Percentiles rank a stretch among this genome's conserved stretches.
These are phyloP conservation scores for Chiridota heheva DNA, from an alignment of 35 echinoderm and acorn worm genomes.

Conservation along the genomic window DNA sequence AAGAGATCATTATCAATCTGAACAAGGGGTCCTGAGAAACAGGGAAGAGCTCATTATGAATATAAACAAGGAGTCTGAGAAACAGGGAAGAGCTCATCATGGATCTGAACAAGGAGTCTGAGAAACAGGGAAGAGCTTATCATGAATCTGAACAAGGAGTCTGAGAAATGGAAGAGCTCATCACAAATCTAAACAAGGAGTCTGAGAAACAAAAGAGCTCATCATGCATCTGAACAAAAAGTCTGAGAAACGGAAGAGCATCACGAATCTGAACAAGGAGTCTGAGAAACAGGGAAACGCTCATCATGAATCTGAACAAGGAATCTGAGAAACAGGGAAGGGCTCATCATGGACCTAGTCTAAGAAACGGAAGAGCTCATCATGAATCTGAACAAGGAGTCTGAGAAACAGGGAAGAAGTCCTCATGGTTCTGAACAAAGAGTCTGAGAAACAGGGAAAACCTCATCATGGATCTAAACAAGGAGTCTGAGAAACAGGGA, in stretches of 20 bases:
- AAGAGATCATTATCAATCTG: conserved; percentile 94
- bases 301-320: not conserved
- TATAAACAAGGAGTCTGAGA: not conserved
- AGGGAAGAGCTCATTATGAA: not conserved
- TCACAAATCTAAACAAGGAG: conserved; percentile 75
- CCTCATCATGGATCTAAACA: not conserved
- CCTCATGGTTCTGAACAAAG: too few relatives aligned
- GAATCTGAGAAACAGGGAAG: too few relatives aligned
- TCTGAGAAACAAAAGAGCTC: too few relatives aligned
- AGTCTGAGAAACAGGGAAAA: too few relatives aligned
- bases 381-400: conserved; percentile 75
- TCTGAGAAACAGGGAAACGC: not conserved
- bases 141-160: conserved; percentile 84
- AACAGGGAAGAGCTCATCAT: not conserved
- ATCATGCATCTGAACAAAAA: too few relatives aligned
- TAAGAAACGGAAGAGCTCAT: conserved; percentile 76
- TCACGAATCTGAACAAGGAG: not conserved
- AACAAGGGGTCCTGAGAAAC: conserved; percentile 60
- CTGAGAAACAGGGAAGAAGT: too few relatives aligned
- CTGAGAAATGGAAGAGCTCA: conserved; percentile 79
- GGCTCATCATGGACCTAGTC: too few relatives aligned
- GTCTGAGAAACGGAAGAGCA: conserved; percentile 3
- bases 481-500: not conserved
- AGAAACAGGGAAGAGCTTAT: conserved; percentile 87
- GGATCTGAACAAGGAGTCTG: too few relatives aligned